Conservation (phyloP, 2,113 vertebrate species). For the Mastomys coucha region DNA sequence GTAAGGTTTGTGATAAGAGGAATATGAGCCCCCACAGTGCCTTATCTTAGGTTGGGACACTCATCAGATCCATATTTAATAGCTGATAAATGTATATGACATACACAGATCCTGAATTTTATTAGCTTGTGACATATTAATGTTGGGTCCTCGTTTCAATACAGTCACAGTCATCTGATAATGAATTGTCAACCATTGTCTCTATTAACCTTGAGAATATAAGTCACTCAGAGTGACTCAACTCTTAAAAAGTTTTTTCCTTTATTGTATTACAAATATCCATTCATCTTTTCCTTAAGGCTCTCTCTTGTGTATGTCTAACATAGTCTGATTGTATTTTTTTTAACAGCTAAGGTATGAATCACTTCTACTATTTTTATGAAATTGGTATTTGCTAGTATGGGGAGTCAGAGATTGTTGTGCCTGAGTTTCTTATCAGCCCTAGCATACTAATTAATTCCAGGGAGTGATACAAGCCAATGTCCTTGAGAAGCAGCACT, state of each 20-base stretch:
- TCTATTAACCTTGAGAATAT: not conserved
- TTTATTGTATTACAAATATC: not conserved
- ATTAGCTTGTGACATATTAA: conserved; percentile 44
- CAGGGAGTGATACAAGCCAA: not conserved
- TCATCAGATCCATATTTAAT: conserved; percentile 26
- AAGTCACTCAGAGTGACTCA: conserved; percentile 9
- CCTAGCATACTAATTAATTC: not conserved
- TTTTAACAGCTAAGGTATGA: not conserved
- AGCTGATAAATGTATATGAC: conserved; percentile 18
- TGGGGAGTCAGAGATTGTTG: not conserved
- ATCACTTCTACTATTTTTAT: conserved; percentile 24
- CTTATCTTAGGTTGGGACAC: not conserved
- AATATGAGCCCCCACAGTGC: not conserved
- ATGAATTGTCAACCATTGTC: not conserved
- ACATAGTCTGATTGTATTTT: not conserved
- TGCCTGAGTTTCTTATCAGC: conserved; percentile 12
- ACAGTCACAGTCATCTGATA: not conserved
- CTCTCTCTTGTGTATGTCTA: not conserved
- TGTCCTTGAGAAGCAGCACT: not conserved
- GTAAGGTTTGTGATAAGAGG: not conserved
- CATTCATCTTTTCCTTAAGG: not conserved
- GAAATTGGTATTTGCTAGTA: not conserved
- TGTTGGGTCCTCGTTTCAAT: not conserved
- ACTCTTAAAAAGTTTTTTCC: not conserved
- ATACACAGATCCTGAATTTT: conserved; percentile 47